Percentiles rank a stretch among this genome's conserved stretches.
Evolutionary conservation across 2,113 vertebrate species (phyloP).

Genomic region (Platysteira castanea): DNA sequence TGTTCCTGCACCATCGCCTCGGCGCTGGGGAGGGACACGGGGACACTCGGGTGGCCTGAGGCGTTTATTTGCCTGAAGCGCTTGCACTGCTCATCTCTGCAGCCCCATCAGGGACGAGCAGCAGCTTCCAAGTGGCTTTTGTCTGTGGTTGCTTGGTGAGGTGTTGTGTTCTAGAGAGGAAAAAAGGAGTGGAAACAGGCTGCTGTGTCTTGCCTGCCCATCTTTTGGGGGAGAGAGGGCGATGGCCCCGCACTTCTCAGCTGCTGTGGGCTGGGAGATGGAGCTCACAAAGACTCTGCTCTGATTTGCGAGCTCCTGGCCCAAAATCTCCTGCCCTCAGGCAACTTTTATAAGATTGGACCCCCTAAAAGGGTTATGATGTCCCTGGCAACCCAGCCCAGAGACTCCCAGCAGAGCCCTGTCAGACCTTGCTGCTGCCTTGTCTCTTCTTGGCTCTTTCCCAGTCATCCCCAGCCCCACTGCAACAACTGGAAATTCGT

Average conservation of each 20-base stretch:
- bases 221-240: not conserved
- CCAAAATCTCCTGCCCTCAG: not conserved
- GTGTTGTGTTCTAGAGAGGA: rapidly evolving
- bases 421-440: rapidly evolving
- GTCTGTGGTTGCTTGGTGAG: not conserved
- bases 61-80: not conserved
- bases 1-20: not conserved
- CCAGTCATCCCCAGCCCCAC: not conserved
- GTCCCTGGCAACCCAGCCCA: not conserved
- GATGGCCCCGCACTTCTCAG: not conserved
- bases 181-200: not conserved
- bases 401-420: not conserved
- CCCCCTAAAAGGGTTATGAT: rapidly evolving
- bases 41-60: not conserved
- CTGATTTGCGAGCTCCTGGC: not conserved
- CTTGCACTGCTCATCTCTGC: not conserved
- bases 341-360: not conserved
- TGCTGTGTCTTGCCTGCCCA: not conserved
- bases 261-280: not conserved
- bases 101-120: not conserved
- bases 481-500: rapidly evolving
- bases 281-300: not conserved
- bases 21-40: not conserved
- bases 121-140: not conserved
- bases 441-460: not conserved